Conservation (phyloP, 2,113 vertebrate genomes). For the Apistogramma diplotaenia region DNA sequence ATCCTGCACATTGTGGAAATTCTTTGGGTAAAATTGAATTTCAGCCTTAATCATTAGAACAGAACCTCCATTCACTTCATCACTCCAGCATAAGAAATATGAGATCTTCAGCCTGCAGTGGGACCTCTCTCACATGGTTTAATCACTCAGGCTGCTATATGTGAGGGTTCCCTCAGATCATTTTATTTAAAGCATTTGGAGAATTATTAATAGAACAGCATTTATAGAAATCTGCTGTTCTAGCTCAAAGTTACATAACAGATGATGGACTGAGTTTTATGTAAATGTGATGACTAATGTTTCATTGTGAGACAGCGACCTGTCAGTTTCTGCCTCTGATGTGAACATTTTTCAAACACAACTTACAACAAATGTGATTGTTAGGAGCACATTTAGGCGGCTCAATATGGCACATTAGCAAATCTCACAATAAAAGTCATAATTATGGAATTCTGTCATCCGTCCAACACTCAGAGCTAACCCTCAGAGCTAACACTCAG, state of each 20-base stretch:
- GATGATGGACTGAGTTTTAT: slow-evolving; percentile 25
- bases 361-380: neutral
- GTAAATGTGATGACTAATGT: slow-evolving; percentile 25
- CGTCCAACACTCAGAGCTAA: no score
- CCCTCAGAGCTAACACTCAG: no score
- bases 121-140: neutral
- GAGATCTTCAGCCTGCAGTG: no score
- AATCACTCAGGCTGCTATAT: neutral
- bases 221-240: neutral
- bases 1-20: neutral
- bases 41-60: neutral
- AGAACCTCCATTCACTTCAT: neutral
- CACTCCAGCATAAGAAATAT: no score
- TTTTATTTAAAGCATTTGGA: neutral
- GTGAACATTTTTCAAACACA: neutral
- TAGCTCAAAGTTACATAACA: neutral
- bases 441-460: no score
- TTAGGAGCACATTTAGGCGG: neutral
- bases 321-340: neutral
- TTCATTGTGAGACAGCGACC: neutral
- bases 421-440: neutral
- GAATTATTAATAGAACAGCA: neutral
- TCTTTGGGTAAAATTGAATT: neutral
- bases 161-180: neutral
- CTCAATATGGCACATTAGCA: neutral